These are phyloP conservation scores for Bostrychus sinensis DNA, from an alignment of 2,113 vertebrate species.

Conservation along the genomic window DNA sequence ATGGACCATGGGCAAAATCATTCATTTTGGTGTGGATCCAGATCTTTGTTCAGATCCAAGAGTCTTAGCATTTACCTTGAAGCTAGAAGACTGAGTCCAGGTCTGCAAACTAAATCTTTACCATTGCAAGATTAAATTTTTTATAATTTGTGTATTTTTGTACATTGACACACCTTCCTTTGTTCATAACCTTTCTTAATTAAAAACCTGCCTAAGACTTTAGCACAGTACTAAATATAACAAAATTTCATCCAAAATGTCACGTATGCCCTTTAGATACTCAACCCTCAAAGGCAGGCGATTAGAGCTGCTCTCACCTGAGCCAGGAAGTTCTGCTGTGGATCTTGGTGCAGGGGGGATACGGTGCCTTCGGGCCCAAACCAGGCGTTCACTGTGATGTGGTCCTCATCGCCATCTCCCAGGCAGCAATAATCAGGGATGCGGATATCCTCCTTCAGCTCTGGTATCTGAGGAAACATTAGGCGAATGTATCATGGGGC, in stretches of 20 bases:
- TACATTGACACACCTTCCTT: neutral
- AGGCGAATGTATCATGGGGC: slow-evolving; percentile 7
- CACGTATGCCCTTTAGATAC: no score
- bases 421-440: slow-evolving; percentile 96
- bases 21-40: no score
- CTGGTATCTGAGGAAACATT: slow-evolving; percentile 83
- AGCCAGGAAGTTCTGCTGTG: slow-evolving; percentile 93
- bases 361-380: slow-evolving; percentile 91
- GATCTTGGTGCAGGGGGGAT: slow-evolving; percentile 96
- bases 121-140: no score
- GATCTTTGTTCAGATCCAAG: no score
- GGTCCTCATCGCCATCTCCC: slow-evolving; percentile 88
- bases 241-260: neutral
- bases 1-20: no score
- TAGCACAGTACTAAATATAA: neutral
- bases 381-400: slow-evolving; percentile 96
- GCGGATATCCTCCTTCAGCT: slow-evolving; percentile 90
- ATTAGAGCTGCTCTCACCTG: slow-evolving; percentile 79
- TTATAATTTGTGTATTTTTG: neutral
- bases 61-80: no score
- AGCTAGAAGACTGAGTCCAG: no score
- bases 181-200: neutral
- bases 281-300: neutral
- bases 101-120: no score
- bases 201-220: neutral